Conservation (phyloP, 53 echinoderm and acorn worm species). For the Pentamera pediparva region DNA sequence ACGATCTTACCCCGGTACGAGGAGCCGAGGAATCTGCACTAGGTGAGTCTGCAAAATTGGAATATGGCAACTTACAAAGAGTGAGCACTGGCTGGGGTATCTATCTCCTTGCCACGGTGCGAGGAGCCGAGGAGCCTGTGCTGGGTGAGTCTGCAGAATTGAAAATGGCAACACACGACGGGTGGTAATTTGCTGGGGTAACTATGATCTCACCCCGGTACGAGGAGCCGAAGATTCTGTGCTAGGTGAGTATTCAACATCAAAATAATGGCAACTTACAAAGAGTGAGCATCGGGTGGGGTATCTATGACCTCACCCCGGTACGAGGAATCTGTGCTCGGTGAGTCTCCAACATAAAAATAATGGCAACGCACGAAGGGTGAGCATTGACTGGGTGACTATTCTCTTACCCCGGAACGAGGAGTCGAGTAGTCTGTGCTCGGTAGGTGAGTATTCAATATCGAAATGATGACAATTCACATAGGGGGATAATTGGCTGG, state of each 20-base stretch:
- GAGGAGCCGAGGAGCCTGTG: slow-evolving; percentile 53
- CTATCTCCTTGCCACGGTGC: slow-evolving; percentile 57
- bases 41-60: slow-evolving; percentile 47
- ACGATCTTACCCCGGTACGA: slow-evolving; percentile 51
- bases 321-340: slow-evolving; percentile 60
- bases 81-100: slow-evolving; percentile 90
- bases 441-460: no score
- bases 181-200: no score
- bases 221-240: no score
- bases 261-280: not conserved
- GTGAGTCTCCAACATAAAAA: slow-evolving; percentile 39
- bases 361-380: no score
- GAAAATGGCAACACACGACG: no score
- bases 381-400: no score
- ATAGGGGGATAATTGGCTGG: slow-evolving; percentile 71
- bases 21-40: slow-evolving; percentile 58
- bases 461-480: not conserved
- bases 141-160: slow-evolving; percentile 55
- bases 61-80: not conserved
- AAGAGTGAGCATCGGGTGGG: slow-evolving; percentile 78
- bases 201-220: no score
- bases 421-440: no score
- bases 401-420: no score
- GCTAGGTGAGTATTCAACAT: no score
- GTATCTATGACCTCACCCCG: slow-evolving; percentile 67